Base-by-base conservation (phyloP, 2,888 invertebrate genomes). In the Zele albiditarsus region DNA sequence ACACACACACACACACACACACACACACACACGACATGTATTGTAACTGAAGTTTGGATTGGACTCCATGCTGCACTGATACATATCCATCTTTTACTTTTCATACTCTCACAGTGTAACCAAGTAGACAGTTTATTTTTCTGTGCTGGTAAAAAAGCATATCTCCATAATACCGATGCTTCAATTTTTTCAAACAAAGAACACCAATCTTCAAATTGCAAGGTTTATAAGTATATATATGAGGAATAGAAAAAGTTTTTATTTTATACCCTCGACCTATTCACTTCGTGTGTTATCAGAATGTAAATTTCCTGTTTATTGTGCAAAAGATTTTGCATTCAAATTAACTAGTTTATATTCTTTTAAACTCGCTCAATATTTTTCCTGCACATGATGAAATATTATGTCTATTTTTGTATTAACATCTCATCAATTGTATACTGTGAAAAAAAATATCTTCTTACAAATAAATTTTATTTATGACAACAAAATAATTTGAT, bases 281-380 rank as follows among this genome's bases (percentile, higher is more conserved):
- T 25, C 25, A 27, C 14, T 25, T 58, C 25, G 23, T n/a, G 23
- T 20, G 8, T 27, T 28, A 60, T 28, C n/a, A 8, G 14, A 28
- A 28, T 28, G 60, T 14, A 60, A 60, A 60, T 60, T 60, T 28
- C 0, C 16, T 16, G 3, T 60, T 60, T 14, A 14, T 60, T 16
- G n/a, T 28, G 27, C 23, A 49, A 42, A 46, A 49, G 28, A 49
- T 49, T 67, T 67, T 16, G 5, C 27, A 67, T 49, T 67, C 25
- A 49, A 67, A 67, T 67, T 42, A 46, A 42, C 27, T 27, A n/a
- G 27, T 49, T 67, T n/a, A 66, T 20, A 67, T 67, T 67, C 67
- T 67, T 49, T 67, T 67, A 6, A n/a, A 27, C 28, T 27, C 3
- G 16, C 16, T 1, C 3, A 28, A 60, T 28, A 27, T 60, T 60